These are phyloP conservation scores for Xylocopa sonorina DNA, from an alignment of 1,140 invertebrate species.

Conservation along the genomic window DNA sequence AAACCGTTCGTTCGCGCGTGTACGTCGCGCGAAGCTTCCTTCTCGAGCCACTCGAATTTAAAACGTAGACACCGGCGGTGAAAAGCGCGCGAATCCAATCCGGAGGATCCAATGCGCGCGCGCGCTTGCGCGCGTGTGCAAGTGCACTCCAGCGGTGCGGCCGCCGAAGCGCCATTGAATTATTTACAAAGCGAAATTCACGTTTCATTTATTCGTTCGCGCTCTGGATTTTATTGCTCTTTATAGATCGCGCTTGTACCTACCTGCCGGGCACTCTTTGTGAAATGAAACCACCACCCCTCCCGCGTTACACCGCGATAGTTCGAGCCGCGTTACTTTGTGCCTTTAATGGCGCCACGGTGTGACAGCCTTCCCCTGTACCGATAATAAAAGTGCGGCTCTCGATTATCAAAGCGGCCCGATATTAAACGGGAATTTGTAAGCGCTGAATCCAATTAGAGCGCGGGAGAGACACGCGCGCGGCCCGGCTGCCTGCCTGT, in stretches of 20 bases:
- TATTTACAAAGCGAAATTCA: constrained; percentile 20
- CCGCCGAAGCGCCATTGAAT: constrained; percentile 1
- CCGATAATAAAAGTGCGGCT: constrained; percentile 41
- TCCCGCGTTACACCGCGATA: too few relatives aligned
- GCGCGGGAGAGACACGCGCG: constrained; percentile 14
- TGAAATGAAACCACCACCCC: not conserved
- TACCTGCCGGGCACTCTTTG: not conserved
- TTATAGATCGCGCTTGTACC: not conserved
- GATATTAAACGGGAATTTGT: constrained; percentile 47
- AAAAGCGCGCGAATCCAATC: not conserved
- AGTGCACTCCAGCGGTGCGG: not conserved
- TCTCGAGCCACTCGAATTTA: not conserved
- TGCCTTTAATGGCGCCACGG: not conserved
- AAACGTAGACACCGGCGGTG: not conserved
- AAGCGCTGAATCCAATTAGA: constrained; percentile 58
- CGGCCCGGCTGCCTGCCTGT: not conserved
- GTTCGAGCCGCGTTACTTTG: too few relatives aligned
- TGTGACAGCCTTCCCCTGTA: not conserved
- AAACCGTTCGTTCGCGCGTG: not conserved
- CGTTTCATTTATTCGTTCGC: constrained; percentile 27
- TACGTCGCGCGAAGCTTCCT: not conserved
- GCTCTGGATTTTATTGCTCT: constrained; percentile 4
- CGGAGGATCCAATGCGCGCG: not conserved
- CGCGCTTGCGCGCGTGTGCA: too few relatives aligned
- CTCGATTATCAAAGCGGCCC: constrained; percentile 37